Percentiles rank a stretch among this genome's conserved stretches.
Conservation (phyloP, 2,888 invertebrate genomes). For the Drymonia ruficornis region DNA sequence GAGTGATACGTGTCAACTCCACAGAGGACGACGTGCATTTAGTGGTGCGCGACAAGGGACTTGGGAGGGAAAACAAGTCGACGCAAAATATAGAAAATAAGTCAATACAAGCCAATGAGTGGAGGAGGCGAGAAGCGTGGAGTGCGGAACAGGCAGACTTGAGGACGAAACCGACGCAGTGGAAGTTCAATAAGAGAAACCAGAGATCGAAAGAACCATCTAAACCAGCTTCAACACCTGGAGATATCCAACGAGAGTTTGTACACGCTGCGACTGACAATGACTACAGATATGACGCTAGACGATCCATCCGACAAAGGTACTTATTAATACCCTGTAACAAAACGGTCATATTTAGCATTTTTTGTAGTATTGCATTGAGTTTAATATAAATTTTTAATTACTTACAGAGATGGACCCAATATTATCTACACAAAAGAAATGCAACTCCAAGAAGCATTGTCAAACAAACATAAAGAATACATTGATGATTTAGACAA, state of each 20-base stretch:
- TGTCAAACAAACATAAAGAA: conserved; percentile 81
- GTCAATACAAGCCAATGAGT: conserved; percentile 90
- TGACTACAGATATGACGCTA: conserved; percentile 75
- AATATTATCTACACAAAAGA: conserved; percentile 84
- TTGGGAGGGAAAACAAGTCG: conserved; percentile 90
- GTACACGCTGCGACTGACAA: conserved; percentile 76
- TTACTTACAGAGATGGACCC: conserved; percentile 75
- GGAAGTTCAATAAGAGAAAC: conserved; percentile 90
- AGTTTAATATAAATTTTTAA: neutral
- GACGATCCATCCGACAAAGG: conserved; percentile 75
- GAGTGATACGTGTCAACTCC: conserved; percentile 90
- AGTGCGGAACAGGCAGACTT: conserved; percentile 90
- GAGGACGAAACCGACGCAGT: conserved; percentile 88
- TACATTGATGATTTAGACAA: conserved; percentile 86
- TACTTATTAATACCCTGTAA: conserved; percentile 35
- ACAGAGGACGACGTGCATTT: conserved; percentile 90
- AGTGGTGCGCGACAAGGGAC: conserved; percentile 89
- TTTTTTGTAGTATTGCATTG: neutral
- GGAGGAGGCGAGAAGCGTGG: conserved; percentile 94
- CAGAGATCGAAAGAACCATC: conserved; percentile 79
- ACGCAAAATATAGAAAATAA: conserved; percentile 90
- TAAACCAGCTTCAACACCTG: conserved; percentile 76
- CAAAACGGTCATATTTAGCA: neutral
- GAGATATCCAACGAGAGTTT: conserved; percentile 76
- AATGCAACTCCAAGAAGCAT: conserved; percentile 80